Evolutionary conservation across 2,797 vertebrate species (phyloP).

Genomic region (Gephyroberyx darwinii): DNA sequence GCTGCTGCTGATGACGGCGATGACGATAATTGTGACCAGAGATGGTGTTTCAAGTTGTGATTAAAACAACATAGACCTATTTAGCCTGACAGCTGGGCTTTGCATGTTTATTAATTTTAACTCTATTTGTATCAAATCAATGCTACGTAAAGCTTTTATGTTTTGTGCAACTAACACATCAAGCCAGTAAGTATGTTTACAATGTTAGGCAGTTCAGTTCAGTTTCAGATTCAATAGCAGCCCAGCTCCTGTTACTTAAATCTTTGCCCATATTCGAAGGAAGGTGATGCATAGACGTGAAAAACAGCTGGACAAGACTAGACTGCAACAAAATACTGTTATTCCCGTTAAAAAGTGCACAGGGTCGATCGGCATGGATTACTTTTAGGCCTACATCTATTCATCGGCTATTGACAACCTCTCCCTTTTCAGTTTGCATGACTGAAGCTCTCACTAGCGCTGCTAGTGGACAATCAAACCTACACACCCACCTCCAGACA

Average conservation of each 20-base stretch:
- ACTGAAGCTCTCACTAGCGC: slow-evolving; percentile 91
- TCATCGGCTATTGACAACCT: slow-evolving; percentile 86
- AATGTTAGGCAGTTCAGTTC: not conserved
- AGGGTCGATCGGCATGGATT: slow-evolving; percentile 71
- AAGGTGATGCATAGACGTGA: not conserved
- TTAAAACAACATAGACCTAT: not conserved
- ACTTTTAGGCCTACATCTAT: slow-evolving; percentile 82
- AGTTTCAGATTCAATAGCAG: slow-evolving; percentile 22
- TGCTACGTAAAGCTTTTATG: not conserved
- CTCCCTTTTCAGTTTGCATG: slow-evolving; percentile 80
- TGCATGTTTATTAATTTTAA: not conserved
- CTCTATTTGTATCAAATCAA: not conserved
- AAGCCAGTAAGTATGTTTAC: not conserved
- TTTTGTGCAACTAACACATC: not conserved
- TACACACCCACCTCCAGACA: slow-evolving; percentile 87
- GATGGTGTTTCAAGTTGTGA: not conserved
- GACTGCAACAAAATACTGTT: not conserved
- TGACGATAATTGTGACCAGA: slow-evolving; percentile 7
- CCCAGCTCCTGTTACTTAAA: not conserved
- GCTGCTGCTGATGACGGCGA: slow-evolving; percentile 42
- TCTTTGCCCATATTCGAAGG: not conserved
- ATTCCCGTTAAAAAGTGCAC: slow-evolving; percentile 37
- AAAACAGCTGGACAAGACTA: slow-evolving; percentile 4
- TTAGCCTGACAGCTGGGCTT: not conserved
- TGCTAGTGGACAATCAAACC: slow-evolving; percentile 91